Conservation (phyloP, 2,797 vertebrate genomes). For the Agapornis canus region DNA sequence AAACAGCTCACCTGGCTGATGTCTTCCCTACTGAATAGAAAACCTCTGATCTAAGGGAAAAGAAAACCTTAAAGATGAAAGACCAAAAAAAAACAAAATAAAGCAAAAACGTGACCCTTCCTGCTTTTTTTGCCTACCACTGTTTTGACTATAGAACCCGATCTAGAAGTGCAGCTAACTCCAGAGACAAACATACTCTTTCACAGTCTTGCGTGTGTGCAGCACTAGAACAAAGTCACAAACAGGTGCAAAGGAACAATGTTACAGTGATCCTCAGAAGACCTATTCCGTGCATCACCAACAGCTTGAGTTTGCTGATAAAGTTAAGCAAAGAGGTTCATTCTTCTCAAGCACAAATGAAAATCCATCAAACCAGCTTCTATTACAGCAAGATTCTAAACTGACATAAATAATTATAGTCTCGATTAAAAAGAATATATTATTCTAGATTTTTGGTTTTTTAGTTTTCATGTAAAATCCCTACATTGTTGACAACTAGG, state of each 20-base stretch:
- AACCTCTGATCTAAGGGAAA: neutral
- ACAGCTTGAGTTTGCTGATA: neutral
- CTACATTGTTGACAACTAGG: constrained; percentile 69
- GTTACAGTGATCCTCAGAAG: neutral
- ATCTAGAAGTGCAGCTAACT: constrained; percentile 4
- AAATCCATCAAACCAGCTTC: constrained; percentile 16
- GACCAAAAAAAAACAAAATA: neutral
- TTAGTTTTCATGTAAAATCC: constrained; percentile 69
- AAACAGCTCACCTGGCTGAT: neutral
- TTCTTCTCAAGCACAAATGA: constrained; percentile 8
- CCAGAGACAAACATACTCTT: constrained; percentile 6
- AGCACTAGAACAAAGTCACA: constrained; percentile 4
- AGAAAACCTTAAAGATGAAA: neutral
- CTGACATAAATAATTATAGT: constrained; percentile 71
- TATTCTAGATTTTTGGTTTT: constrained; percentile 65
- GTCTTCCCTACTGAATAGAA: neutral
- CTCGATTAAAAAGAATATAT: constrained; percentile 76
- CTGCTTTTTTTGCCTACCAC: neutral
- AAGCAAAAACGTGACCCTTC: neutral
- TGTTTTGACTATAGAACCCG: neutral
- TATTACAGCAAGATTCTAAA: constrained; percentile 51
- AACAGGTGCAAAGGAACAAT: neutral
- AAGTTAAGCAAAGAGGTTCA: neutral
- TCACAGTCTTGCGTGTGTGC: neutral
- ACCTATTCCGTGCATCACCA: neutral